Evolutionary conservation across 2,888 invertebrate species (phyloP).

Genomic region (Theretra japonica): DNA sequence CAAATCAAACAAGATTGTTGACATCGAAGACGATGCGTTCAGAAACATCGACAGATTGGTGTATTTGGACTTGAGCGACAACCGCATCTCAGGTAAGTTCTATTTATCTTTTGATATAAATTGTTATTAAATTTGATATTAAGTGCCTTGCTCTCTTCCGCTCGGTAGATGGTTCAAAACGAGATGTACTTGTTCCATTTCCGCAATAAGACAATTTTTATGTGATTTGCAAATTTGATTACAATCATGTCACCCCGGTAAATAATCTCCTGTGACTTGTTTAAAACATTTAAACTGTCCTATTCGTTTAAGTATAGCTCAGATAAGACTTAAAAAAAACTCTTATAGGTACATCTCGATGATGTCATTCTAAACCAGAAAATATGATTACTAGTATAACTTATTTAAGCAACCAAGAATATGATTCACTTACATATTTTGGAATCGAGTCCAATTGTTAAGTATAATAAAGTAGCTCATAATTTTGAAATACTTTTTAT

Average conservation of each 20-base stretch:
- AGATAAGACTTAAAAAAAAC: too few relatives aligned
- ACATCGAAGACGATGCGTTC: slow-evolving; percentile 82
- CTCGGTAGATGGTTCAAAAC: neutral
- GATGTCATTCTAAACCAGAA: too few relatives aligned
- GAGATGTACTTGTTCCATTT: neutral
- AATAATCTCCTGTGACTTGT: too few relatives aligned
- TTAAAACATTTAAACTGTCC: too few relatives aligned
- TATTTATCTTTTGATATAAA: neutral
- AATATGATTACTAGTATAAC: too few relatives aligned
- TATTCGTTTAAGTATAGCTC: too few relatives aligned
- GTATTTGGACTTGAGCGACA: slow-evolving; percentile 85
- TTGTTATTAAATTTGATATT: neutral
- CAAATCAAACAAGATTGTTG: slow-evolving; percentile 79
- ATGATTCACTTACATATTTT: too few relatives aligned
- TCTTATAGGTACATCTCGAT: too few relatives aligned
- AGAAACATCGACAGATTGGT: slow-evolving; percentile 76
- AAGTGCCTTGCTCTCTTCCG: neutral
- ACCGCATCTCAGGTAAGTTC: slow-evolving; percentile 78
- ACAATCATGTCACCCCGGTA: neutral
- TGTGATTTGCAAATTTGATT: neutral
- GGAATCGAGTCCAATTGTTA: too few relatives aligned
- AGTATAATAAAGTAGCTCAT: too few relatives aligned
- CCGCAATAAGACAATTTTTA: neutral
- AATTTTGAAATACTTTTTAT: too few relatives aligned
- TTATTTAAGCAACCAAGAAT: too few relatives aligned